Evolutionary conservation across 2,888 invertebrate species (phyloP).

Genomic region (Tenthredo livida): DNA sequence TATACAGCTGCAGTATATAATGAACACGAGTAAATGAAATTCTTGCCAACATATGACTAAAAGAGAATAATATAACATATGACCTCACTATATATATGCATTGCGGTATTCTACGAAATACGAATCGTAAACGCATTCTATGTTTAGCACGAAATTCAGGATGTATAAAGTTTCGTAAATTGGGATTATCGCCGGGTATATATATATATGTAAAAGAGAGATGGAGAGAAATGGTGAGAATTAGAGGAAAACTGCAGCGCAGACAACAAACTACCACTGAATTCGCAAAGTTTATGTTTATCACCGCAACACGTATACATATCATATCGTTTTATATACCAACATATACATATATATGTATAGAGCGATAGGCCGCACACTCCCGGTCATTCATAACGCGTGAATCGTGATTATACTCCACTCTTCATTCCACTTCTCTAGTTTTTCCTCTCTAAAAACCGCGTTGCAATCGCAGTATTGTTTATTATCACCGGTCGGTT

Average conservation of each 20-base stretch:
- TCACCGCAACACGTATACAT: background rate
- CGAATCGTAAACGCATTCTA: background rate
- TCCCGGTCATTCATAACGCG: background rate
- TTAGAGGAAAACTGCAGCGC: background rate
- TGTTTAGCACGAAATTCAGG: background rate
- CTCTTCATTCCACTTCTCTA: background rate
- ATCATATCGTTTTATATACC: background rate
- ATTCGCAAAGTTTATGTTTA: background rate
- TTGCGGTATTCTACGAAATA: background rate
- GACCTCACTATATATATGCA: background rate
- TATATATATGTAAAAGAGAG: background rate
- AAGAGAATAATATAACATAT: background rate
- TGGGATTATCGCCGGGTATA: background rate
- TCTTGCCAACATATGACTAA: background rate
- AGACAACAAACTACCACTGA: background rate
- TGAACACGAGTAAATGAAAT: background rate
- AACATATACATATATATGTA: no score
- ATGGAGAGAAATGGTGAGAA: background rate
- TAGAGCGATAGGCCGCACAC: background rate
- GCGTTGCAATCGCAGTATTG: background rate
- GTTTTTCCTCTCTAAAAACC: background rate
- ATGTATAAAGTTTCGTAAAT: background rate
- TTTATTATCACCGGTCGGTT: conserved; percentile 12
- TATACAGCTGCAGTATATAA: background rate
- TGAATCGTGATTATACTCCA: background rate